phyloP scores from a whole-genome alignment of 23 tunicate species.

The Diplosoma virens region DNA sequence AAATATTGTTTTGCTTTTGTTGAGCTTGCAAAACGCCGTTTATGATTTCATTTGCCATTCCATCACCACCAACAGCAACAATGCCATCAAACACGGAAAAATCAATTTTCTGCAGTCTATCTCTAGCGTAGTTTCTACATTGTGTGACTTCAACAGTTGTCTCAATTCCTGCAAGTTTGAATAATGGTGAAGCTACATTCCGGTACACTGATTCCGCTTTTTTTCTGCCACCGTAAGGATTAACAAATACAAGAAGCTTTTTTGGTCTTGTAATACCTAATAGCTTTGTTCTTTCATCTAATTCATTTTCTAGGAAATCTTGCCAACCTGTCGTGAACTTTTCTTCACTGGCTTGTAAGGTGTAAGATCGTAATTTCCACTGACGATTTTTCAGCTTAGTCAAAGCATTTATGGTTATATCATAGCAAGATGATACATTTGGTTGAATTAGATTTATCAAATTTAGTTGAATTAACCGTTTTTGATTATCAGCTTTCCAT shows the following conservation, averaged over 20 bases:
- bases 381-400: conserved; percentile 26
- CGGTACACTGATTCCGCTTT: conserved; percentile 44
- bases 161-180: conserved; percentile 51
- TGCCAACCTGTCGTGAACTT: conserved; percentile 31
- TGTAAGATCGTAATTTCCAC: conserved; percentile 46
- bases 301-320: neutral
- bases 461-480: neutral
- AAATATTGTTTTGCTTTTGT: conserved; percentile 24
- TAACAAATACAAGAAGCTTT: conserved; percentile 61
- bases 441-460: conserved; percentile 1
- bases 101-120: conserved; percentile 52
- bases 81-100: conserved; percentile 61
- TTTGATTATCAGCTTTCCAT: conserved; percentile 18
- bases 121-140: conserved; percentile 63
- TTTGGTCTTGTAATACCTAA: conserved; percentile 33
- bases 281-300: neutral
- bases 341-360: conserved; percentile 22
- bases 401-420: conserved; percentile 16
- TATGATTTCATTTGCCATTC: conserved; percentile 76
- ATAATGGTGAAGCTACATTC: conserved; percentile 54
- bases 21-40: conserved; percentile 68
- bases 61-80: conserved; percentile 96
- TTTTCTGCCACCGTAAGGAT: conserved; percentile 79
- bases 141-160: conserved; percentile 45
- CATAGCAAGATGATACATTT: conserved; percentile 9